These are phyloP conservation scores for Brachionus calyciflorus DNA, from an alignment of 1,140 invertebrate genomes.

Conservation along the genomic window DNA sequence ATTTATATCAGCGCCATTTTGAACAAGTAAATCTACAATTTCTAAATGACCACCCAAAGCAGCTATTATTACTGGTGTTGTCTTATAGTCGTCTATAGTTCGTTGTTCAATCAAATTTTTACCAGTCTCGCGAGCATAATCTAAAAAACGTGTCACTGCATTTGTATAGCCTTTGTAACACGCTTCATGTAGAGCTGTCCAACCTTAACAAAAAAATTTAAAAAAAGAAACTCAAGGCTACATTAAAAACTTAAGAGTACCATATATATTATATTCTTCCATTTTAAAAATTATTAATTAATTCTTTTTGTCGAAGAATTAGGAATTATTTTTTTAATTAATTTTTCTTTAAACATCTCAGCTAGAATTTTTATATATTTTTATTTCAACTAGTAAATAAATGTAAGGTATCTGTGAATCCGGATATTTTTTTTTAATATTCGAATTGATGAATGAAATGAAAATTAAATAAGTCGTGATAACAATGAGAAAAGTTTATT, in stretches of 20 bases:
- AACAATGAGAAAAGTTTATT: too few species aligned
- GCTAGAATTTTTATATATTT: too few species aligned
- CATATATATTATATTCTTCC: slow-evolving; percentile 46
- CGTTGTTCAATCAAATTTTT: slow-evolving; percentile 34
- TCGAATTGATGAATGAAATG: too few species aligned
- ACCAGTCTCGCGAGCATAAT: slow-evolving; percentile 28
- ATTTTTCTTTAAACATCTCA: too few species aligned
- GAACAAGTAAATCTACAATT: slow-evolving; percentile 3
- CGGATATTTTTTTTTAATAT: too few species aligned
- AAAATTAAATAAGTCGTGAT: too few species aligned
- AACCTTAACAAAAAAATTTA: neutral
- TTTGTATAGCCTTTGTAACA: slow-evolving; percentile 45
- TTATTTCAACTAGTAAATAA: too few species aligned
- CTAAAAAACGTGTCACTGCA: slow-evolving; percentile 18
- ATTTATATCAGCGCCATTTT: slow-evolving; percentile 34
- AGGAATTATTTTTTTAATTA: too few species aligned
- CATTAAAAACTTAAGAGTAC: too few species aligned
- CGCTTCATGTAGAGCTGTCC: slow-evolving; percentile 35
- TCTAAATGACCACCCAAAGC: slow-evolving; percentile 24
- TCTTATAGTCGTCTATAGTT: slow-evolving; percentile 21
- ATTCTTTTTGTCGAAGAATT: too few species aligned
- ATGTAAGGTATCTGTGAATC: too few species aligned
- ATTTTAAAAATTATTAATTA: slow-evolving; percentile 12
- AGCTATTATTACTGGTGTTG: slow-evolving; percentile 35
- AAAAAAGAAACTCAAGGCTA: neutral